Base-by-base conservation (phyloP, 2,888 invertebrate genomes). In the Leptopilina drosophilae region DNA sequence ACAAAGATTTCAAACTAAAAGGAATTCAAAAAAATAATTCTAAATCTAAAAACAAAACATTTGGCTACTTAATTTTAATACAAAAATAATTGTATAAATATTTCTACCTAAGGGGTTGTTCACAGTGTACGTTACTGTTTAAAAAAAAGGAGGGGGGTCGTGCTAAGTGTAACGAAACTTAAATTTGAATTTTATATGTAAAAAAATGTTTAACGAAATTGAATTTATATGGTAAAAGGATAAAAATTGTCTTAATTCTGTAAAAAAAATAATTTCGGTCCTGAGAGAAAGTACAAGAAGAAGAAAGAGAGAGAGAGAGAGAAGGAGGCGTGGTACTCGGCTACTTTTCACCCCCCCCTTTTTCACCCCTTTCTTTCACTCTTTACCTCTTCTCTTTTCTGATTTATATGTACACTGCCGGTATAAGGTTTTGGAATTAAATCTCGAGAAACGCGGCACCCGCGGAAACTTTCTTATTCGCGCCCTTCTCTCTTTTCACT, bases 341-440 rank as follows among this genome's bases (percentile, higher is more conserved):
- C 42, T 42, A 80, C 80, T 83, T 81, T 80, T 77, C 81, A 78
- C 64, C 59, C 75, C 75, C 73, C 42, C 3, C 20, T 1, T n/a
- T n/a, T n/a, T 1, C 33, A 33, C 33, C 33, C 3, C 33, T 33
- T 49, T 76, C 42, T 79, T 75, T 9, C 78, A 76, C 80, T 82
- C 79, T 77, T 80, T 77, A 33, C 42, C 80, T 77, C 78, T 79
- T 77, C 79, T 79, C 79, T 76, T 83, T 84, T 77, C 84, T 87
- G 89, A 89, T 89, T 89, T 89, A 89, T 85, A 82, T 42, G 42
- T 42, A 42, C 87, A 85, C 85, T 84, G 85, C 84, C 85, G 33
- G 33, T 33, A 33, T 84, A 86, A 88, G 87, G 88, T 89, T 89
- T 87, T 86, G 87, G 87, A 89, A 88, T 89, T 88, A 87, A 85